Evolutionary conservation across 2,797 vertebrate species (phyloP).

Genomic region (Saguinus oedipus): DNA sequence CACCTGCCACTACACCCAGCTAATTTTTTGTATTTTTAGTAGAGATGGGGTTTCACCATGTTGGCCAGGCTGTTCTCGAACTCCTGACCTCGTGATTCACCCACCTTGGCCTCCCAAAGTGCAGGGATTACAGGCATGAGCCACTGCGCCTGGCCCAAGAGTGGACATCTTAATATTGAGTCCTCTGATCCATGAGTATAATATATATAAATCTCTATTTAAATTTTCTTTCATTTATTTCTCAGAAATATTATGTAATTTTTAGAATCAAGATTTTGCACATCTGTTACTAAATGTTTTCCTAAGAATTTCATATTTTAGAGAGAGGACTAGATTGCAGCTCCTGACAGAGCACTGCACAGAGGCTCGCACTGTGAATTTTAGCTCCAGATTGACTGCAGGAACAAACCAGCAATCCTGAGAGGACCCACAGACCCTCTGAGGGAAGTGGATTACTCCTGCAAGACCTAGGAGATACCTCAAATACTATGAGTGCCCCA

Average conservation of each 20-base stretch:
- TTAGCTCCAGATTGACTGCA: neutral
- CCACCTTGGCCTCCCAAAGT: too few relatives aligned
- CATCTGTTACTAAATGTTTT: conserved; percentile 25
- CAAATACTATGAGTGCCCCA: neutral
- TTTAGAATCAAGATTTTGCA: neutral
- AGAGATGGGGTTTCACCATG: too few relatives aligned
- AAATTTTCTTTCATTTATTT: conserved; percentile 12
- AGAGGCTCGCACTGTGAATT: neutral
- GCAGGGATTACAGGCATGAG: too few relatives aligned
- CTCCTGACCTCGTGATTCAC: too few relatives aligned
- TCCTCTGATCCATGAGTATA: neutral
- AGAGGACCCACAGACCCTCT: neutral
- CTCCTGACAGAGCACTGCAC: neutral
- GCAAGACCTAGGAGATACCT: neutral
- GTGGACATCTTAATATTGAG: neutral
- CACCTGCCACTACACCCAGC: too few relatives aligned
- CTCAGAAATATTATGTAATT: neutral
- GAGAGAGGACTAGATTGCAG: neutral
- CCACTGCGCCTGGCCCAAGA: neutral
- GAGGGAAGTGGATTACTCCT: neutral
- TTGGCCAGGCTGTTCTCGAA: too few relatives aligned
- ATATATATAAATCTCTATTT: neutral
- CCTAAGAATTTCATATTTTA: neutral
- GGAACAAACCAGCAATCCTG: neutral
- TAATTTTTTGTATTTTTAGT: too few relatives aligned